phyloP scores from a whole-genome alignment of 2,797 vertebrate species.

The Orestias chungarensis region DNA sequence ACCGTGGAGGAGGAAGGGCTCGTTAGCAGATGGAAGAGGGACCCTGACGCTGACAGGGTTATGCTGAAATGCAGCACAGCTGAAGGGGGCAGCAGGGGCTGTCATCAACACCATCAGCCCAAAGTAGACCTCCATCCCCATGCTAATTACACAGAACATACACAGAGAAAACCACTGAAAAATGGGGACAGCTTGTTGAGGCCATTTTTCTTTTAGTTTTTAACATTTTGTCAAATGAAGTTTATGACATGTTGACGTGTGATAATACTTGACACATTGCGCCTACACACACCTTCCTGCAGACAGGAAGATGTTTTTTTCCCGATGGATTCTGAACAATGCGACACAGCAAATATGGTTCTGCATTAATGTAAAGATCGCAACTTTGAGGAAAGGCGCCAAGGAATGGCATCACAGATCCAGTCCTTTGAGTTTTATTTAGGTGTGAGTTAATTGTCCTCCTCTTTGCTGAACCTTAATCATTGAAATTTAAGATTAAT shows the following conservation, averaged over 20 bases:
- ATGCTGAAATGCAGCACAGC: slow-evolving; percentile 63
- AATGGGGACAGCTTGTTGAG: slow-evolving; percentile 2
- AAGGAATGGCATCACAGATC: too few relatives aligned
- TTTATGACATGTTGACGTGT: not conserved
- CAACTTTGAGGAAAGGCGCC: not conserved
- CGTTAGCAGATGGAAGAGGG: slow-evolving; percentile 61
- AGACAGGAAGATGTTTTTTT: too few relatives aligned
- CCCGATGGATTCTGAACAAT: too few relatives aligned
- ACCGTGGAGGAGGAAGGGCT: slow-evolving; percentile 51
- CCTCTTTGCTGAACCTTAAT: not conserved
- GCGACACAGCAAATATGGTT: not conserved
- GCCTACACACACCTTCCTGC: not conserved
- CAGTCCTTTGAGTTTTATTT: not conserved
- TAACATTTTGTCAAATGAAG: slow-evolving; percentile 9
- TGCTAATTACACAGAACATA: slow-evolving; percentile 36
- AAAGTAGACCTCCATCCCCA: slow-evolving; percentile 30
- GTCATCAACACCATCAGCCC: slow-evolving; percentile 44
- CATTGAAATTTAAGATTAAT: not conserved
- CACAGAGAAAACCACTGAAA: slow-evolving; percentile 20
- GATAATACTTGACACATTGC: too few relatives aligned
- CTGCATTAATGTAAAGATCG: not conserved
- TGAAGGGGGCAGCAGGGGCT: slow-evolving; percentile 49
- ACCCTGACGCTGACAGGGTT: slow-evolving; percentile 45
- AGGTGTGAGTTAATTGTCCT: not conserved
- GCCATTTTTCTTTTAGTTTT: slow-evolving; percentile 20